Evolutionary conservation across 2,797 vertebrate genomes (phyloP).

Genomic region (Gambelia wislizenii): DNA sequence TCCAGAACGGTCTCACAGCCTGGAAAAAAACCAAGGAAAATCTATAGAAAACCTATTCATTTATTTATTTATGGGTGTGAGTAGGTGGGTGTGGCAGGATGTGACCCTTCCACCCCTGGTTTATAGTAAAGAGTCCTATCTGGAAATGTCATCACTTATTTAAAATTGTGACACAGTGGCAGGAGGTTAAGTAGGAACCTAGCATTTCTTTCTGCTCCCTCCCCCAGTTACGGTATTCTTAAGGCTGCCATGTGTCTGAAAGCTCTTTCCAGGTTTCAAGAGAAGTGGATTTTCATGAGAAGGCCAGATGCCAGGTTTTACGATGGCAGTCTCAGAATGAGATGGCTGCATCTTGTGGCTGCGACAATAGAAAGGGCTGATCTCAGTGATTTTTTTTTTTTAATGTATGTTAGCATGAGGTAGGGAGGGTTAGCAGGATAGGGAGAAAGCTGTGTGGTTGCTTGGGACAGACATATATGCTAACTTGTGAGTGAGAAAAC

Average conservation of each 20-base stretch:
- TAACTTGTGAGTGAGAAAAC: background rate
- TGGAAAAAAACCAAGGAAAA: no score
- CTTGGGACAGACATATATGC: background rate
- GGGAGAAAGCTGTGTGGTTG: no score
- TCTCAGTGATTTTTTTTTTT: background rate
- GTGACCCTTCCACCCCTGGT: no score
- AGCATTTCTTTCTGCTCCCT: background rate
- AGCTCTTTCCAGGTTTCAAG: background rate
- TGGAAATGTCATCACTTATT: no score
- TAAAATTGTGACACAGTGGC: no score
- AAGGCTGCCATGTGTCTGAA: background rate
- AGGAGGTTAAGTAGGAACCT: background rate
- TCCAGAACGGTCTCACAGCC: no score
- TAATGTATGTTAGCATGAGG: no score
- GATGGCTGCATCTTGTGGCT: background rate
- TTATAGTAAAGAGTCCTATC: no score
- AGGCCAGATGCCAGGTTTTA: background rate
- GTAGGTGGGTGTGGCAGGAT: no score
- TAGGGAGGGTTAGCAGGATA: no score
- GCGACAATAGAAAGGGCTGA: background rate
- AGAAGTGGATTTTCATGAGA: background rate
- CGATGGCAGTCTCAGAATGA: background rate
- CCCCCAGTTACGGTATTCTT: background rate
- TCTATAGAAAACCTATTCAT: no score
- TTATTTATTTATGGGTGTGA: accelerated